Percentiles rank a stretch among this genome's conserved stretches.
These are phyloP conservation scores for Margaritifera margaritifera DNA, from an alignment of 2,888 invertebrate species.

Conservation along the genomic window DNA sequence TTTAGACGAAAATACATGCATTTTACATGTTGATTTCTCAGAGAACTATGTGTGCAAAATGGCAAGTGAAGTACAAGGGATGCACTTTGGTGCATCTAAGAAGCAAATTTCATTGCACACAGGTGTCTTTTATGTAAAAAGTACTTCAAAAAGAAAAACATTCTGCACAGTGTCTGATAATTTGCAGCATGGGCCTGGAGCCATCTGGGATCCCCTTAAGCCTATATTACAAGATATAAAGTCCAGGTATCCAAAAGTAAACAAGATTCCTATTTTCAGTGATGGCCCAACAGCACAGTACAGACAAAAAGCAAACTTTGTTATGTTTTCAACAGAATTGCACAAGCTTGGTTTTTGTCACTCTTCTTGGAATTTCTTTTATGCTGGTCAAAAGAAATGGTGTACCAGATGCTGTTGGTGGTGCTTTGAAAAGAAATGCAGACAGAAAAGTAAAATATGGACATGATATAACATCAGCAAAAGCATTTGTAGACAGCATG, in stretches of 20 bases:
- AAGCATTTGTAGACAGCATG: background rate
- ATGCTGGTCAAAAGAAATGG: constrained; percentile 69
- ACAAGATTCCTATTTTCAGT: constrained; percentile 33
- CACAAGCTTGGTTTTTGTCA: constrained; percentile 20
- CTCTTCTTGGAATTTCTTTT: constrained; percentile 65
- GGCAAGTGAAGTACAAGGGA: constrained; percentile 24
- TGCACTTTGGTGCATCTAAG: constrained; percentile 33
- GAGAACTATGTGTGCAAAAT: constrained; percentile 31
- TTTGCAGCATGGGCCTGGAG: constrained; percentile 65
- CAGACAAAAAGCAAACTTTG: constrained; percentile 70
- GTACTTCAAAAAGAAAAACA: constrained; percentile 6
- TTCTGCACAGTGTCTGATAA: constrained; percentile 65
- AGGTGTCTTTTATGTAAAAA: constrained; percentile 13
- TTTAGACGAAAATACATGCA: constrained; percentile 10
- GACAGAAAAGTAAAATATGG: too few relatives aligned
- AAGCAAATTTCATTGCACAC: constrained; percentile 33
- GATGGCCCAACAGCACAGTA: constrained; percentile 68
- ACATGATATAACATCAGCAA: constrained; percentile 13
- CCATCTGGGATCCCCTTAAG: constrained; percentile 70
- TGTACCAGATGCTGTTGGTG: constrained; percentile 65
- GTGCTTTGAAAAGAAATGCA: constrained; percentile 56
- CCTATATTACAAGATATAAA: constrained; percentile 48
- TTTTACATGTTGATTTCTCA: constrained; percentile 27
- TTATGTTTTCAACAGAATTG: constrained; percentile 42
- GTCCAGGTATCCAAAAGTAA: constrained; percentile 18